Percentiles rank a stretch among this genome's conserved stretches.
phyloP scores from a whole-genome alignment of 2,797 vertebrate genomes.

The Cynodonichthys magdalenae region DNA sequence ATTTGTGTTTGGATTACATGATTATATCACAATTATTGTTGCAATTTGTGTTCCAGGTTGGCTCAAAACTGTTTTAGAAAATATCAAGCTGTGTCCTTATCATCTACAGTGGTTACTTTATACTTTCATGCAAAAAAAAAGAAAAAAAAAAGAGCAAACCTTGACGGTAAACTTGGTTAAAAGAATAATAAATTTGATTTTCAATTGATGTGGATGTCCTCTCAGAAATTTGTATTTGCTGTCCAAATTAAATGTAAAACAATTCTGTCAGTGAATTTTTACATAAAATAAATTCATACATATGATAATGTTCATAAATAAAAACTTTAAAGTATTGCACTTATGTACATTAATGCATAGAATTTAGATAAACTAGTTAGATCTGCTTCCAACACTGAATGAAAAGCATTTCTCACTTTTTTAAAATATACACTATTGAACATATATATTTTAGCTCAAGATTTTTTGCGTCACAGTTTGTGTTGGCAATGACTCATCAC shows the following conservation, averaged over 20 bases:
- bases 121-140: conserved; percentile 33
- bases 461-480: too few relatives aligned
- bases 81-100: conserved; percentile 65
- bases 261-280: too few relatives aligned
- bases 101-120: conserved; percentile 31
- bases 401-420: too few relatives aligned
- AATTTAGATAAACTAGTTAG: too few relatives aligned
- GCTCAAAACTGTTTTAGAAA: conserved; percentile 52
- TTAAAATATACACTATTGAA: too few relatives aligned
- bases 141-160: conserved; percentile 18
- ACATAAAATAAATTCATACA: too few relatives aligned
- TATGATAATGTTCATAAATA: too few relatives aligned
- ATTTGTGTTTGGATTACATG: conserved; percentile 73
- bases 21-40: conserved; percentile 63
- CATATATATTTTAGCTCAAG: too few relatives aligned
- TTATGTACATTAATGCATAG: too few relatives aligned
- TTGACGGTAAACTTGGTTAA: conserved; percentile 21
- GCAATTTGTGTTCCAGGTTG: conserved; percentile 53
- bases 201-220: background rate
- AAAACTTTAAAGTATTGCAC: too few relatives aligned
- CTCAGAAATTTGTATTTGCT: background rate
- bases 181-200: background rate
- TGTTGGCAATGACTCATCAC: too few relatives aligned
- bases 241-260: background rate
- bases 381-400: too few relatives aligned